phyloP scores from a whole-genome alignment of 2,113 vertebrate genomes.

The Coracopsis vasa region DNA sequence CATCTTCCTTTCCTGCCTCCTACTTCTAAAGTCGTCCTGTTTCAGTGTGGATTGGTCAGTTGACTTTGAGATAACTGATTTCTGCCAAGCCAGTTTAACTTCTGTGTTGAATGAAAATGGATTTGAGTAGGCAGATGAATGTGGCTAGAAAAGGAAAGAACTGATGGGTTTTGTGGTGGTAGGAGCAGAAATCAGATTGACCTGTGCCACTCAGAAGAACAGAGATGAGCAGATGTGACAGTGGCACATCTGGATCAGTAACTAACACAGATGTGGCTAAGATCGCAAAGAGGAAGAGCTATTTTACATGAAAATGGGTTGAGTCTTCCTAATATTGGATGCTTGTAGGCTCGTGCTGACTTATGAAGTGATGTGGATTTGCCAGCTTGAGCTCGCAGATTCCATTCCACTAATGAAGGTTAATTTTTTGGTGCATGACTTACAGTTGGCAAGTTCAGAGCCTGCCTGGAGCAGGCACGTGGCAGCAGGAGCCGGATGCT shows the following conservation, averaged over 20 bases:
- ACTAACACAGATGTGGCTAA: not conserved
- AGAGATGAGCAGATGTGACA: not conserved
- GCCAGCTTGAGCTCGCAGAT: slow-evolving; percentile 26
- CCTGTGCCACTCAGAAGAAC: not conserved
- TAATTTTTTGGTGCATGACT: not conserved
- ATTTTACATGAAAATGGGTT: not conserved
- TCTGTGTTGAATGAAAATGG: not conserved
- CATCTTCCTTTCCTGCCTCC: not conserved
- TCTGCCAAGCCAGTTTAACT: not conserved
- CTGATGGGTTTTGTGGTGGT: not conserved
- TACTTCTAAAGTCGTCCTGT: not conserved
- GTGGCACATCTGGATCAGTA: not conserved
- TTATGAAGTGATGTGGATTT: not conserved
- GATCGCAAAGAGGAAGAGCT: not conserved
- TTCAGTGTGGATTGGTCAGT: not conserved
- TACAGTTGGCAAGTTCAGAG: slow-evolving; percentile 1
- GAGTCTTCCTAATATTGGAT: not conserved
- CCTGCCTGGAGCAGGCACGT: not conserved
- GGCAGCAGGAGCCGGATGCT: not conserved
- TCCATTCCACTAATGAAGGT: slow-evolving; percentile 29
- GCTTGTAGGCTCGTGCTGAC: not conserved
- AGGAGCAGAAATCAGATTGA: not conserved
- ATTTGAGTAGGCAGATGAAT: not conserved
- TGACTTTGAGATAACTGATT: not conserved
- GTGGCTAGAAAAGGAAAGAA: not conserved